Evolutionary conservation across 2,888 invertebrate species (phyloP).

Genomic region (Seira musarum): DNA sequence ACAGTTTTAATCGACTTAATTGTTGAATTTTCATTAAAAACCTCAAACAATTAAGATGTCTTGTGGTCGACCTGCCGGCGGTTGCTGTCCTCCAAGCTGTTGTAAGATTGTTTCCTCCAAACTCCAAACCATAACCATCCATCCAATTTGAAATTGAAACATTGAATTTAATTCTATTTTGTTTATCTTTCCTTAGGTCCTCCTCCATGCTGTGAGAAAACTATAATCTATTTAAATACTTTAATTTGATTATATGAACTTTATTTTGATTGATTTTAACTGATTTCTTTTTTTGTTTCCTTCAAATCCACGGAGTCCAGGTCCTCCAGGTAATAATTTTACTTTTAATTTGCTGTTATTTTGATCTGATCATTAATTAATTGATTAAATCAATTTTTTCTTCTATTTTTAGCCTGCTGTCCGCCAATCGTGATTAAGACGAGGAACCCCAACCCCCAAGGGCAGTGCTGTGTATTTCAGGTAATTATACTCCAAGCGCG

Average conservation of each 20-base stretch:
- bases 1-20: too few relatives aligned
- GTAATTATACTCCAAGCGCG: too few relatives aligned
- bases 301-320: constrained; percentile 11
- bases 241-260: not conserved
- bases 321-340: constrained; percentile 39
- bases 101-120: too few relatives aligned
- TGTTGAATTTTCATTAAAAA: too few relatives aligned
- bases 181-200: too few relatives aligned
- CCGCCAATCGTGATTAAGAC: constrained; percentile 69
- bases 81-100: constrained; percentile 58
- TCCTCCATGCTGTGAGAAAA: not conserved
- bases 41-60: too few relatives aligned
- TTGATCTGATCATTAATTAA: not conserved
- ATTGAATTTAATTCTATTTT: too few relatives aligned
- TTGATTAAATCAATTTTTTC: too few relatives aligned
- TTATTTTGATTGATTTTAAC: too few relatives aligned
- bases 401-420: constrained; percentile 61
- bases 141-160: too few relatives aligned
- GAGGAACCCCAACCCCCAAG: constrained; percentile 65
- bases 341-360: constrained; percentile 2
- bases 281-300: not conserved
- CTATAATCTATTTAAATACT: not conserved
- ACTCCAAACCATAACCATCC: too few relatives aligned
- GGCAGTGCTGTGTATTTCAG: constrained; percentile 70
- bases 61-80: constrained; percentile 60